phyloP scores from a whole-genome alignment of 2,888 invertebrate genomes.

The Phorcus lineatus region DNA sequence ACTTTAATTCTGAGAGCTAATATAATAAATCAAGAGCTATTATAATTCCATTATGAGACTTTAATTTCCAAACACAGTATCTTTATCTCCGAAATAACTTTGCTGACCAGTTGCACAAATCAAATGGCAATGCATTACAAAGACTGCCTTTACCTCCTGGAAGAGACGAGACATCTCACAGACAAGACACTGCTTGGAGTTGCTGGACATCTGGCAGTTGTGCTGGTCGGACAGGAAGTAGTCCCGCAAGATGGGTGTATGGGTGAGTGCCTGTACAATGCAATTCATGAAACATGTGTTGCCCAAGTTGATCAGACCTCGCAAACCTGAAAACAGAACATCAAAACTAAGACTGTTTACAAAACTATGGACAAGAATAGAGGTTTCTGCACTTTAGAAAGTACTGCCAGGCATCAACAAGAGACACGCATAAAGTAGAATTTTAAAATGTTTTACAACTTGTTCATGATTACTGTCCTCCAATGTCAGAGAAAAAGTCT shows the following conservation, averaged over 20 bases:
- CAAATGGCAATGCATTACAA: too few species aligned
- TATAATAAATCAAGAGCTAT: too few species aligned
- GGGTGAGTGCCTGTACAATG: conserved; percentile 95
- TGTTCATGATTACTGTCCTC: background rate
- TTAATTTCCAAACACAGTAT: too few species aligned
- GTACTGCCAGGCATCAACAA: too few species aligned
- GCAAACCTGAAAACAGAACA: conserved; percentile 80
- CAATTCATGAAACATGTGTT: conserved; percentile 99
- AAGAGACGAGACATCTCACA: conserved; percentile 96
- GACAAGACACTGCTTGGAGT: conserved; percentile 87
- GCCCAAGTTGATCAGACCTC: conserved; percentile 96
- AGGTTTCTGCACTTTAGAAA: too few species aligned
- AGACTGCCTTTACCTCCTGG: conserved; percentile 86
- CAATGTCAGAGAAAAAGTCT: too few species aligned
- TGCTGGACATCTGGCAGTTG: conserved; percentile 83
- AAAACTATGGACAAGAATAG: background rate
- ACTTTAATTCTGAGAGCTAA: too few species aligned
- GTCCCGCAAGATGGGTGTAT: conserved; percentile 94
- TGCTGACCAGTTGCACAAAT: too few species aligned
- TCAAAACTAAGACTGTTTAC: background rate
- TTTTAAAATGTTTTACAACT: background rate
- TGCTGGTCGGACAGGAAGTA: conserved; percentile 96
- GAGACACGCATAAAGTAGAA: too few species aligned
- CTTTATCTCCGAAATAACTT: too few species aligned
- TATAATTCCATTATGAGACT: too few species aligned